Percentiles rank a stretch among this genome's conserved stretches.
phyloP scores from a whole-genome alignment of 1,140 invertebrate genomes.

The Mesaphorura yosii region DNA sequence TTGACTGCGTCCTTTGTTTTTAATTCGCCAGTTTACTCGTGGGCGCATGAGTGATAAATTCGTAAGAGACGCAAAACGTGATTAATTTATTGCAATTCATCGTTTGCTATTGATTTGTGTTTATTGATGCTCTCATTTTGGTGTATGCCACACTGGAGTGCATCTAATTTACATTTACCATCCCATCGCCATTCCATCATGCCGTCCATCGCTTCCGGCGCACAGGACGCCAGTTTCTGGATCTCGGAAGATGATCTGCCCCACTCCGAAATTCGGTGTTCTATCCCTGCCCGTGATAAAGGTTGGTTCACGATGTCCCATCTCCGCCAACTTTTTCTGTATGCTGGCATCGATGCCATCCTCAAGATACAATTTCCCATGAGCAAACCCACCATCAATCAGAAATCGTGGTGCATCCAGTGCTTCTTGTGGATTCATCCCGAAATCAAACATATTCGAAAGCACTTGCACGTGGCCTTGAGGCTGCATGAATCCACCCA shows the following conservation, averaged over 20 bases:
- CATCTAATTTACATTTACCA: too few relatives aligned
- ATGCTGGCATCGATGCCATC: constrained; percentile 32
- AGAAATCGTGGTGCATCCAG: constrained; percentile 36
- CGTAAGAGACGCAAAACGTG: too few relatives aligned
- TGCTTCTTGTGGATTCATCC: constrained; percentile 37
- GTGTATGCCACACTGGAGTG: too few relatives aligned
- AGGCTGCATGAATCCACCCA: constrained; percentile 37
- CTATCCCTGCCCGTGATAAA: constrained; percentile 29
- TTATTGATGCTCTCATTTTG: too few relatives aligned
- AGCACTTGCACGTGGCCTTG: constrained; percentile 38
- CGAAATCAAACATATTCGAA: constrained; percentile 38
- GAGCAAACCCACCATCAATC: constrained; percentile 29
- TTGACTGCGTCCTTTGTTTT: too few relatives aligned
- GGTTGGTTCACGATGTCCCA: constrained; percentile 29
- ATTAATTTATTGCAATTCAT: too few relatives aligned
- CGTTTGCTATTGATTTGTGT: too few relatives aligned
- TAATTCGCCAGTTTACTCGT: too few relatives aligned
- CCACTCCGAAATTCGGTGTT: constrained; percentile 33
- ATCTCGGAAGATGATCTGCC: constrained; percentile 34
- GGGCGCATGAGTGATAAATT: too few relatives aligned
- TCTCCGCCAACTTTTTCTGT: constrained; percentile 22
- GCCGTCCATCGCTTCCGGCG: constrained; percentile 25
- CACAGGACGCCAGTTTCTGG: constrained; percentile 12
- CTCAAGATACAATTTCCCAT: constrained; percentile 29
- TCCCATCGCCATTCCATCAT: constrained; percentile 33